Conservation (phyloP, 2,888 invertebrate genomes). For the Pachliopta kotzebuea region DNA sequence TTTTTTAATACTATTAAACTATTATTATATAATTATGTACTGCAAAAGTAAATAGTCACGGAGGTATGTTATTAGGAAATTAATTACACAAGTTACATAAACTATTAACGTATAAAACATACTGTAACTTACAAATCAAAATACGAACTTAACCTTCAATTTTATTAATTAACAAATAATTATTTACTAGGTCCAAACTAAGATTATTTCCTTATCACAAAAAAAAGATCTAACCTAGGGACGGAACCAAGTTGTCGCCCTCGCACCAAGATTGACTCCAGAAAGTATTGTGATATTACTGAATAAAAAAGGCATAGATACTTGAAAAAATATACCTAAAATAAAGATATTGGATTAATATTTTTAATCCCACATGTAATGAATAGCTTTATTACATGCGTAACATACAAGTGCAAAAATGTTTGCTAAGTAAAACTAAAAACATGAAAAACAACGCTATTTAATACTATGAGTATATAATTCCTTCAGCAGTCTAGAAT, state of each 20-base stretch:
- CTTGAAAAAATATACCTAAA: neutral
- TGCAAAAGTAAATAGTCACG: too few species aligned
- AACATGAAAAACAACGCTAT: too few species aligned
- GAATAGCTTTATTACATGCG: too few species aligned
- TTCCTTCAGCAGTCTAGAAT: too few species aligned
- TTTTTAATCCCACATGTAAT: too few species aligned
- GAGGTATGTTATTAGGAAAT: neutral
- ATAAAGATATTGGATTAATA: too few species aligned
- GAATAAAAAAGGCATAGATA: conserved; percentile 13
- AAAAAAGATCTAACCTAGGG: conserved; percentile 21
- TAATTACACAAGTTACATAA: neutral
- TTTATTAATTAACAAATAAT: neutral
- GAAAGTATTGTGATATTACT: conserved; percentile 36
- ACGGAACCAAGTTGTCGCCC: conserved; percentile 30
- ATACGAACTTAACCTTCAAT: neutral
- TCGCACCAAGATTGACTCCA: conserved; percentile 29
- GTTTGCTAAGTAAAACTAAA: too few species aligned
- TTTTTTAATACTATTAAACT: too few species aligned
- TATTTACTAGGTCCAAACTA: neutral
- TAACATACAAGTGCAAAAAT: too few species aligned
- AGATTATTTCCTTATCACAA: conserved; percentile 21
- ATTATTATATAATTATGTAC: too few species aligned
- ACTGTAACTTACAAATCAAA: neutral
- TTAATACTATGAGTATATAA: too few species aligned
- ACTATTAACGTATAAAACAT: neutral